phyloP scores from a whole-genome alignment of 2,888 invertebrate genomes.

The Steinernema hermaphroditum region DNA sequence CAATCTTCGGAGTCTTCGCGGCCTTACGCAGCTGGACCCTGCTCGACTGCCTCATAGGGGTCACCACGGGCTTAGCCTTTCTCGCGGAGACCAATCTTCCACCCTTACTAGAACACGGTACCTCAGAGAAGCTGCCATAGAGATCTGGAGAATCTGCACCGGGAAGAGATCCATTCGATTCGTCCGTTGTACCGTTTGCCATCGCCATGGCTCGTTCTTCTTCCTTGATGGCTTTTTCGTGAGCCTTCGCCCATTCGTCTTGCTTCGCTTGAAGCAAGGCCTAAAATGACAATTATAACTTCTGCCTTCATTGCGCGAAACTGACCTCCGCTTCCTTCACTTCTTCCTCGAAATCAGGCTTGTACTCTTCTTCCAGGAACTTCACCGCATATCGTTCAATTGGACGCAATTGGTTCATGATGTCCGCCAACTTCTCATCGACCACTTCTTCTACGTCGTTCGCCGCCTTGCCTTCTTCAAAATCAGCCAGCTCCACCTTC shows the following conservation, averaged over 20 bases:
- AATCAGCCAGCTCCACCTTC: conserved; percentile 48
- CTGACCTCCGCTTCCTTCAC: conserved; percentile 81
- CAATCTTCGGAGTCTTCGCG: neutral
- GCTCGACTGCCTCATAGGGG: conserved; percentile 12
- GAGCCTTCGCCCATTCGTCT: conserved; percentile 50
- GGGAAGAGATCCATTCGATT: neutral
- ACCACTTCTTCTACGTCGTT: conserved; percentile 23
- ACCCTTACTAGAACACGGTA: conserved; percentile 33
- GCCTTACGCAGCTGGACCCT: conserved; percentile 4
- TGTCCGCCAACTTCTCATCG: conserved; percentile 10
- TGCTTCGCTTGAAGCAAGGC: conserved; percentile 52
- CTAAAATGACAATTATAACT: conserved; percentile 38
- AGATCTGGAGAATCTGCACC: conserved; percentile 30
- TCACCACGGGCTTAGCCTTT: neutral
- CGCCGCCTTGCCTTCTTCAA: conserved; percentile 41
- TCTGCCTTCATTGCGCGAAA: neutral
- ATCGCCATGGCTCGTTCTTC: conserved; percentile 39
- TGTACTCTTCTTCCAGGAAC: conserved; percentile 84
- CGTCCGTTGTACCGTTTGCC: conserved; percentile 5
- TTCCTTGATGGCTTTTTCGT: conserved; percentile 45
- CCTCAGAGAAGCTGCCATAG: conserved; percentile 38
- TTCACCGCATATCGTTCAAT: conserved; percentile 93
- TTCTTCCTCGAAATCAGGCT: conserved; percentile 80
- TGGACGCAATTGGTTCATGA: conserved; percentile 77
- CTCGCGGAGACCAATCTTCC: neutral